A percentile compares a stretch with the other conserved stretches of the same genome.
Evolutionary conservation across 2,797 vertebrate genomes (phyloP).

Genomic region (Hydrolagus colliei): DNA sequence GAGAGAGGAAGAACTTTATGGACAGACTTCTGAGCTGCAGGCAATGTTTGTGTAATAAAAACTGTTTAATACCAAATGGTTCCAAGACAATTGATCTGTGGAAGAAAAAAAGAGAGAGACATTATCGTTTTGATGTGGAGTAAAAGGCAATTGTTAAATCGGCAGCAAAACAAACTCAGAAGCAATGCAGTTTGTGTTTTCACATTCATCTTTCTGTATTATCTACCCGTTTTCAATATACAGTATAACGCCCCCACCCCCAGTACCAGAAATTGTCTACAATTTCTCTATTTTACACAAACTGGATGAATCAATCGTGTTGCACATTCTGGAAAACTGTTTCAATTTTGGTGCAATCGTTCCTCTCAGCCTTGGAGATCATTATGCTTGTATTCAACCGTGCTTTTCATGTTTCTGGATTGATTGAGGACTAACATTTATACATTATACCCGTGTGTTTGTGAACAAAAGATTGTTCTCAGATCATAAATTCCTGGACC

Average conservation of each 20-base stretch:
- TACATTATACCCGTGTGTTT: too few relatives aligned
- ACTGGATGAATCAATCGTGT: background rate
- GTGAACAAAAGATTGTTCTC: background rate
- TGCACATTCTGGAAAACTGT: background rate
- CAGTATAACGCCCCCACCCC: background rate
- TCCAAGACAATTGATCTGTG: background rate
- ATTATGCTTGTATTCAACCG: background rate
- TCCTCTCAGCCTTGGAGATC: background rate
- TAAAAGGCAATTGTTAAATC: background rate
- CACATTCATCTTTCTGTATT: background rate
- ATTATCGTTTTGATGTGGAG: background rate
- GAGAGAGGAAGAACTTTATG: background rate
- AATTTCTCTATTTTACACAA: background rate
- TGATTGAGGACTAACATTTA: background rate
- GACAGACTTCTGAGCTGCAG: background rate
- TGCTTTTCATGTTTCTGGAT: background rate
- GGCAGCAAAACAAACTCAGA: too few relatives aligned
- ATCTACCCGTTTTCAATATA: background rate
- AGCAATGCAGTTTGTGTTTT: background rate
- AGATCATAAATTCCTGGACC: too few relatives aligned
- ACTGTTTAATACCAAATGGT: background rate
- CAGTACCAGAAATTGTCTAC: background rate
- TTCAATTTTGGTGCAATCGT: background rate
- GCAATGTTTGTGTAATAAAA: background rate
- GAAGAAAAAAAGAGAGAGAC: too few relatives aligned